Evolutionary conservation across 2,113 vertebrate species (phyloP).

Genomic region (Mormoops blainvillei): DNA sequence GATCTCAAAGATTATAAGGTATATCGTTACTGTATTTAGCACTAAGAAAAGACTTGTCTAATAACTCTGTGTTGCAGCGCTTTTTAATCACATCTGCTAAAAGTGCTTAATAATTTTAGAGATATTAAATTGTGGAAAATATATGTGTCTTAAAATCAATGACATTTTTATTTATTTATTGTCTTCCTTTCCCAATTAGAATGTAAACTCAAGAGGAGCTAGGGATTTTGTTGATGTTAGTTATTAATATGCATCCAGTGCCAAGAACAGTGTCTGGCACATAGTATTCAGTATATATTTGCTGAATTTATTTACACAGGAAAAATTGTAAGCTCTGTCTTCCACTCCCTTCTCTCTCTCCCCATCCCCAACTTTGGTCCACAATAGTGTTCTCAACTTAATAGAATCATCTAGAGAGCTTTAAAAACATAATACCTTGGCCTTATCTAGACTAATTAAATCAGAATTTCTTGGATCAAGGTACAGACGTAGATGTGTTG

Average conservation of each 20-base stretch:
- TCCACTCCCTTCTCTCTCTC: background rate
- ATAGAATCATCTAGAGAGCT: background rate
- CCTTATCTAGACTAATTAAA: background rate
- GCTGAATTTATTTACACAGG: background rate
- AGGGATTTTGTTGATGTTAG: background rate
- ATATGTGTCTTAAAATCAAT: background rate
- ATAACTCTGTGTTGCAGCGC: background rate
- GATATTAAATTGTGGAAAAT: background rate
- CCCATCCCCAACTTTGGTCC: background rate
- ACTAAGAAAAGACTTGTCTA: background rate
- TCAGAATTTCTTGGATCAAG: background rate
- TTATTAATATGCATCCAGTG: background rate
- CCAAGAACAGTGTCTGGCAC: background rate
- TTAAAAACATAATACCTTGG: background rate
- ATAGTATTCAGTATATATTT: background rate
- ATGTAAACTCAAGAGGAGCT: background rate
- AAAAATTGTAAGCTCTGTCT: background rate
- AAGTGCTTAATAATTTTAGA: background rate
- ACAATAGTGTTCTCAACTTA: background rate
- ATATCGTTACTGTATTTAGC: background rate
- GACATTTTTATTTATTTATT: background rate
- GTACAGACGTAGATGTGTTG: background rate
- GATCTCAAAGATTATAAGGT: background rate
- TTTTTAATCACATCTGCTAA: background rate
- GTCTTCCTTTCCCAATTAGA: background rate